phyloP scores from a whole-genome alignment of 1,140 invertebrate species.

The Yoshiicerus persimilis region DNA sequence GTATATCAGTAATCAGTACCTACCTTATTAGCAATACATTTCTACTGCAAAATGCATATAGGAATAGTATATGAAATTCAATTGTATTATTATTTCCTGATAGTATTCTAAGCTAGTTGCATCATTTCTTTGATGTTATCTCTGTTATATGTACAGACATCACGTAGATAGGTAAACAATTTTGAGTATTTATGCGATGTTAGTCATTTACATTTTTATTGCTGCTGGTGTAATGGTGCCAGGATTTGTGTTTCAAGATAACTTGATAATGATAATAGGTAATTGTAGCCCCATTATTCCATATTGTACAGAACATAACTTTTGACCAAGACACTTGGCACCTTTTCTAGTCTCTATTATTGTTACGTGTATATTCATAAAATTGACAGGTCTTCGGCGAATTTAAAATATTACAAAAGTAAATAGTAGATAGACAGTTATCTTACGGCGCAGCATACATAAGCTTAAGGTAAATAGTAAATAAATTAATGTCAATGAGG shows the following conservation, averaged over 20 bases:
- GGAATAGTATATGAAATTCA: no score
- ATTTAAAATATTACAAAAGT: no score
- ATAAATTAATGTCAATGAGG: neutral
- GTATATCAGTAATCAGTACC: no score
- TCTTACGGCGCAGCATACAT: neutral
- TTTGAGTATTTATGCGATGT: neutral
- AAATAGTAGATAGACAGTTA: neutral
- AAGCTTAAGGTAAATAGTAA: neutral
- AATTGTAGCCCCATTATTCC: no score
- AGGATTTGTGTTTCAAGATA: neutral
- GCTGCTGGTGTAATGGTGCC: neutral
- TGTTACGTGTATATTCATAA: neutral
- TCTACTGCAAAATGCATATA: no score
- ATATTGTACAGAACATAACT: neutral
- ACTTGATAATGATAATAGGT: no score
- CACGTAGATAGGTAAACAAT: neutral
- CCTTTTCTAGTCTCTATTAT: neutral
- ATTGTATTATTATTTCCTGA: no score
- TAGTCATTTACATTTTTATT: neutral
- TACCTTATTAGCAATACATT: neutral
- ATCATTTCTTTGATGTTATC: neutral
- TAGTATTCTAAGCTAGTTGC: no score
- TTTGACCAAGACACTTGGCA: neutral
- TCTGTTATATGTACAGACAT: neutral
- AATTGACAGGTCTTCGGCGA: neutral